Evolutionary conservation across 1,140 invertebrate genomes (phyloP), one percentile per base, ranked within the genome.

Genomic region (Oncopodura yosiiana): DNA sequence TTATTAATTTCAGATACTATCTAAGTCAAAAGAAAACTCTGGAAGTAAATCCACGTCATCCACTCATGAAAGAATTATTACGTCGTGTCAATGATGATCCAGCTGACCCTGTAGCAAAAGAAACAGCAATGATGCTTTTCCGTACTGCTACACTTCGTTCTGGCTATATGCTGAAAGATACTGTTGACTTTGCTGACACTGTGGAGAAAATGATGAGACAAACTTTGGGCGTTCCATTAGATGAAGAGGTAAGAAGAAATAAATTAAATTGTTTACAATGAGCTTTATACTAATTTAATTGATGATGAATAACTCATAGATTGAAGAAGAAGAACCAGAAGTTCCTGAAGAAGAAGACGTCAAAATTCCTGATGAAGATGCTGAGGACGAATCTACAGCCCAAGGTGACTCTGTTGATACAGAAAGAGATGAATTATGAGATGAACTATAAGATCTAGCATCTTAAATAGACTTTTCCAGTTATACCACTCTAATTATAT

Each of bases 21-120:
- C 74, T 95, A 11, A 87, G 82, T 61, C 94, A 98, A 72, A 98
- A 96, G 78, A 99, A 99, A 72, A 93, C 87, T 18, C 69, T 99
- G 45, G 96, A 99, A 76, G 85, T 99, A 50, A 99, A 99, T 74
- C 93, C 94, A 16, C 76, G 91, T 32, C 96, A 99, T 81, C 94
- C 95, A 11, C 73, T 99, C 3, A 86, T 98, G 58, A 86, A 85
- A 63, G 92, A 98, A 71, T 73, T 99, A 38, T 73, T 96, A 61
- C 78, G 80, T 36, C 77, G 89, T 62, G 82, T 98, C 1, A 81
- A 84, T 54, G 78, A 81, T 53, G 83, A 94, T 66, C 73, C 82
- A 37, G 77, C 81, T 19, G 93, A 96, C 73, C 71, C 78, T 29
- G 79, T 75, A 2, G 89, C 93, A 9, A 84, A 84, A 67, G 81